Conservation (phyloP, 30 jellyfish, hydroid and myxozoan species). For the Clytia hemisphaerica region DNA sequence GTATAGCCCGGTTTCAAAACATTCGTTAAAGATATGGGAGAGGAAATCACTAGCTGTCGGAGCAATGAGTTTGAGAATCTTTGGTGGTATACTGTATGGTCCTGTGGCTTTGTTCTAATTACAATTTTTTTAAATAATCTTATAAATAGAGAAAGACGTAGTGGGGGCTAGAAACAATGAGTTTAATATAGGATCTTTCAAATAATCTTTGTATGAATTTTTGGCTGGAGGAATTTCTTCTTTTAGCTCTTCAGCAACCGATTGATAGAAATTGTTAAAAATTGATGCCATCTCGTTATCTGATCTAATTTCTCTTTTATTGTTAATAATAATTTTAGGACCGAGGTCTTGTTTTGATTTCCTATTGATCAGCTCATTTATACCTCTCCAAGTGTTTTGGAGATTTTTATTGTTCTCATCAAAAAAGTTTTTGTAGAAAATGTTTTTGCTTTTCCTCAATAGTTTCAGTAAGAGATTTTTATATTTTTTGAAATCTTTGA, state of each 20-base stretch:
- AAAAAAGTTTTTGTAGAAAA: neutral
- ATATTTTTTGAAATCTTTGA: neutral
- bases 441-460: slow-evolving; percentile 14
- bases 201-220: neutral
- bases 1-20: slow-evolving; percentile 1
- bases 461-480: neutral
- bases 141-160: too few relatives aligned
- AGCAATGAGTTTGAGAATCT: slow-evolving; percentile 8
- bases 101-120: slow-evolving; percentile 19
- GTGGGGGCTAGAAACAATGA: slow-evolving; percentile 17
- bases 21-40: neutral
- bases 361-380: neutral
- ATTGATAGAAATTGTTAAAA: slow-evolving; percentile 16
- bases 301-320: too few relatives aligned
- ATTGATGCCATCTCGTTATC: too few relatives aligned
- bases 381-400: neutral
- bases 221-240: slow-evolving; percentile 18
- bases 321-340: too few relatives aligned
- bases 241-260: slow-evolving; percentile 13
- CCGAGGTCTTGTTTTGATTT: too few relatives aligned
- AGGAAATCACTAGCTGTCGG: neutral
- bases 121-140: too few relatives aligned
- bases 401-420: neutral
- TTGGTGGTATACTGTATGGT: slow-evolving; percentile 11
- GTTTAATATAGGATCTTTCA: neutral